Conservation (phyloP, 2,797 vertebrate genomes). For the Pelodytes ibericus region DNA sequence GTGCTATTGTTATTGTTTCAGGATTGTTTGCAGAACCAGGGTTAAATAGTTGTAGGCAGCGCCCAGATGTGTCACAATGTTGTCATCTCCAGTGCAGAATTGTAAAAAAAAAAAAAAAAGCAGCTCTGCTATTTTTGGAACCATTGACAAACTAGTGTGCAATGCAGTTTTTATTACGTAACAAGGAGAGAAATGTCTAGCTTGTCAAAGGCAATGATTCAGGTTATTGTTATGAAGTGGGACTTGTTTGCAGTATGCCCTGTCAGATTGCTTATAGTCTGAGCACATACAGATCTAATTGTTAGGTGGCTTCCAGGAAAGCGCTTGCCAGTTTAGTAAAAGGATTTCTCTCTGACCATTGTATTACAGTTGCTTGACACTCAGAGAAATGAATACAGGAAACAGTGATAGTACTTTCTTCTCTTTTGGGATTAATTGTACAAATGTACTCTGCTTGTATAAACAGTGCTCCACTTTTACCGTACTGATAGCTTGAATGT, state of each 20-base stretch:
- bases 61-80: too few relatives aligned
- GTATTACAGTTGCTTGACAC: constrained; percentile 4
- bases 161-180: neutral
- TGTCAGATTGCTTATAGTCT: neutral
- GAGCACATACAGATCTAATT: neutral
- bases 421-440: constrained; percentile 20
- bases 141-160: neutral
- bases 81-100: neutral
- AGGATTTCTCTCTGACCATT: constrained; percentile 23
- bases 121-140: neutral
- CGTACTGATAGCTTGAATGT: too few relatives aligned
- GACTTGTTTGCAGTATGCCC: neutral
- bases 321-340: constrained; percentile 6
- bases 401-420: neutral
- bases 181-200: neutral
- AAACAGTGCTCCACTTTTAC: too few relatives aligned
- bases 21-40: too few relatives aligned
- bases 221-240: constrained; percentile 21
- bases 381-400: constrained; percentile 20
- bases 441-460: too few relatives aligned
- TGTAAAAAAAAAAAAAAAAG: neutral
- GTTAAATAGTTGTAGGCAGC: too few relatives aligned
- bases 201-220: constrained; percentile 10
- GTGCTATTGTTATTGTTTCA: too few relatives aligned
- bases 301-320: neutral